phyloP scores from a whole-genome alignment of 2,888 invertebrate species.

The Germaria angustata region DNA sequence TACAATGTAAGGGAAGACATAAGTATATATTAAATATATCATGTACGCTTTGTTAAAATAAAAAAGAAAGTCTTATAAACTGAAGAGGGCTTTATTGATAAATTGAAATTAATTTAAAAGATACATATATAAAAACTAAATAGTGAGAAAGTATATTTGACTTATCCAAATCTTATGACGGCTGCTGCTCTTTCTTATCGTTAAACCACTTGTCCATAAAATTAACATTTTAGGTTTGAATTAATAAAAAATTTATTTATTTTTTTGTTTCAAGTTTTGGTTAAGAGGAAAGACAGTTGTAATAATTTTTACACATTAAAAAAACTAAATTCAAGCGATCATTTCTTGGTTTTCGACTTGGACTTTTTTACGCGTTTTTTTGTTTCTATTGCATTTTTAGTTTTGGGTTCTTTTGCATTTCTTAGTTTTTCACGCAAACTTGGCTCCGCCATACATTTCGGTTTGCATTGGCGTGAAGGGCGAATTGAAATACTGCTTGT shows the following conservation, averaged over 20 bases:
- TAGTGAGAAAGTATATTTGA: neutral
- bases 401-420: slow-evolving; percentile 17
- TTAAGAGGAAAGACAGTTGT: too few relatives aligned
- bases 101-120: too few relatives aligned
- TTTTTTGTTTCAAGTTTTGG: too few relatives aligned
- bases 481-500: neutral
- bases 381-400: neutral
- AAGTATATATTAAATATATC: slow-evolving; percentile 22
- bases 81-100: neutral
- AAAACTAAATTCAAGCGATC: too few relatives aligned
- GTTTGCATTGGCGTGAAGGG: slow-evolving; percentile 58
- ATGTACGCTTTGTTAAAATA: slow-evolving; percentile 37
- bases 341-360: slow-evolving; percentile 16
- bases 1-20: slow-evolving; percentile 1
- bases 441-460: slow-evolving; percentile 56
- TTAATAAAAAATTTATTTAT: too few relatives aligned
- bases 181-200: too few relatives aligned
- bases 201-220: too few relatives aligned
- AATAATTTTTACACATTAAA: too few relatives aligned
- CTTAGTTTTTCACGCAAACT: slow-evolving; percentile 34
- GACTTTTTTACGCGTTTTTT: neutral
- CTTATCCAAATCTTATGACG: too few relatives aligned
- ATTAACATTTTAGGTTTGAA: too few relatives aligned
- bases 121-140: too few relatives aligned
- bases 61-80: slow-evolving; percentile 3